These are phyloP conservation scores for Grapholita molesta DNA, from an alignment of 1,140 invertebrate genomes.

Conservation along the genomic window DNA sequence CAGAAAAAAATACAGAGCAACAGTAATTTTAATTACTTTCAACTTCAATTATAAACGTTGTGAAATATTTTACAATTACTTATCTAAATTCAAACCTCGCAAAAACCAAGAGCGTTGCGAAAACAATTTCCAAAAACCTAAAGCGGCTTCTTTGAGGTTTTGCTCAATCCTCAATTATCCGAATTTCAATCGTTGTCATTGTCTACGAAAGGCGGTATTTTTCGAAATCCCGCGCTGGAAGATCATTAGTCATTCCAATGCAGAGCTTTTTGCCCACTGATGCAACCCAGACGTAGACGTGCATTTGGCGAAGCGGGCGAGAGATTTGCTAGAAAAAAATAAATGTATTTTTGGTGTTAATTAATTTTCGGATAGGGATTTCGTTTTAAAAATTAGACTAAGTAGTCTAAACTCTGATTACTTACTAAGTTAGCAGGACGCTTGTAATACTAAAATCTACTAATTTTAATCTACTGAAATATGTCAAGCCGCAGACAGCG, in stretches of 20 bases:
- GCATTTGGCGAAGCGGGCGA: constrained; percentile 28
- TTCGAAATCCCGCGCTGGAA: constrained; percentile 42
- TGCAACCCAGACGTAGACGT: constrained; percentile 46
- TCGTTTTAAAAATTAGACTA: no score
- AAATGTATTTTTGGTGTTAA: not conserved
- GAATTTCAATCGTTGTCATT: constrained; percentile 55
- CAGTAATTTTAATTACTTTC: no score
- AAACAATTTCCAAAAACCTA: constrained; percentile 10
- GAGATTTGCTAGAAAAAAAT: constrained; percentile 1
- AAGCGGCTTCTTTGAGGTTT: constrained; percentile 40
- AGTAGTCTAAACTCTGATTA: no score
- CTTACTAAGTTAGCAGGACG: no score
- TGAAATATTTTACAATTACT: not conserved
- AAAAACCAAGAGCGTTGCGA: constrained; percentile 1
- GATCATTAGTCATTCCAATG: constrained; percentile 63
- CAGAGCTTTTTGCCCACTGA: constrained; percentile 52
- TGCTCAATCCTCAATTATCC: constrained; percentile 48
- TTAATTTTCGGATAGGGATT: not conserved
- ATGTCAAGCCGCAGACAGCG: no score
- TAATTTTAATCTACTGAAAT: no score
- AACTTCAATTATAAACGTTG: not conserved
- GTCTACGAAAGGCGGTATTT: constrained; percentile 53
- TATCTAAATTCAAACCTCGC: not conserved
- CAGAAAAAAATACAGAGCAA: no score
- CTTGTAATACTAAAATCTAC: no score